Conservation (phyloP, 2,888 invertebrate genomes). For the Noctua comes region DNA sequence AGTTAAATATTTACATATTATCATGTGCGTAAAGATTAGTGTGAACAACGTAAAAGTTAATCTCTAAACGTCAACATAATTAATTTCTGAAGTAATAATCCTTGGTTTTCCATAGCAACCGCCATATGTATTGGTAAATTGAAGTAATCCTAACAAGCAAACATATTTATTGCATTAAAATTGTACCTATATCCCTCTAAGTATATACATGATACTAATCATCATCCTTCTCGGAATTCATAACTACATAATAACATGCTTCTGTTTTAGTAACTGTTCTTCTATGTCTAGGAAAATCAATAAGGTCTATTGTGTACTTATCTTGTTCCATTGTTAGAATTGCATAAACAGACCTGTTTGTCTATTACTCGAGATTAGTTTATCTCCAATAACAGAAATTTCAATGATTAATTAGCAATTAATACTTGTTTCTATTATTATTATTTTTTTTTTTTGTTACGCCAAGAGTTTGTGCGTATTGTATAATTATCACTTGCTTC, state of each 20-base stretch:
- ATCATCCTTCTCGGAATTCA: slow-evolving; percentile 21
- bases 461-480: too few species aligned
- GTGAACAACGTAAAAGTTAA: background rate
- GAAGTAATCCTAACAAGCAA: background rate
- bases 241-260: slow-evolving; percentile 15
- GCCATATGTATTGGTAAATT: background rate
- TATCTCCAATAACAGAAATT: background rate
- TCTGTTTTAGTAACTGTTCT: slow-evolving; percentile 21
- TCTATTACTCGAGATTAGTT: background rate
- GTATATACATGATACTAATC: slow-evolving; percentile 2
- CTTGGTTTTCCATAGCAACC: background rate
- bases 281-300: slow-evolving; percentile 21
- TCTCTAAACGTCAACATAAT: background rate
- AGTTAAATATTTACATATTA: too few species aligned
- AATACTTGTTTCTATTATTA: background rate
- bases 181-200: background rate
- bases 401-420: background rate
- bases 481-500: too few species aligned
- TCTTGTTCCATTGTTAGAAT: slow-evolving; percentile 1
- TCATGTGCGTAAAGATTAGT: background rate
- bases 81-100: background rate
- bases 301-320: slow-evolving; percentile 12
- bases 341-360: background rate
- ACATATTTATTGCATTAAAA: background rate
- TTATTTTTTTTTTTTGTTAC: too few species aligned